These are phyloP conservation scores for Pachyseris speciosa DNA, from an alignment of 64 coral and sea anemone genomes.

Conservation along the genomic window DNA sequence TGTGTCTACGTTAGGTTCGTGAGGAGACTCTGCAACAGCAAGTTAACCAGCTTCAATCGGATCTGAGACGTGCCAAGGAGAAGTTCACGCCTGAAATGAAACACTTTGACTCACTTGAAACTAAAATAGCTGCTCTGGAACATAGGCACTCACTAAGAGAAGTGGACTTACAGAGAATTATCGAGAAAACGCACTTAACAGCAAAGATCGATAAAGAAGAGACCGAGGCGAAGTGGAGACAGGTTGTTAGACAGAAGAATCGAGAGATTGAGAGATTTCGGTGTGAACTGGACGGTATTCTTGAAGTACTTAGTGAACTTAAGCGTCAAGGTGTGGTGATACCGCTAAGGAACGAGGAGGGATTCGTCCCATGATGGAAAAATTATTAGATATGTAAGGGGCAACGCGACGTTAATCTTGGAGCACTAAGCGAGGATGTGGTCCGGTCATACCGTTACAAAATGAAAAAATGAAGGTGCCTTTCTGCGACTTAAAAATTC, in stretches of 20 bases:
- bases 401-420: too few species aligned
- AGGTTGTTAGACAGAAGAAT: slow-evolving; percentile 83
- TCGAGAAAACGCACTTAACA: slow-evolving; percentile 81
- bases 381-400: too few species aligned
- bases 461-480: too few species aligned
- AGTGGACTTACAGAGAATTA: slow-evolving; percentile 84
- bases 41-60: slow-evolving; percentile 73
- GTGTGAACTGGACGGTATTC: slow-evolving; percentile 83
- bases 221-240: slow-evolving; percentile 72
- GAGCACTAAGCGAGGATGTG: too few species aligned
- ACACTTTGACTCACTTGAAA: slow-evolving; percentile 85
- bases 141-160: slow-evolving; percentile 80
- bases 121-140: slow-evolving; percentile 92
- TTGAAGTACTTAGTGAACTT: slow-evolving; percentile 88
- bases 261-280: slow-evolving; percentile 96
- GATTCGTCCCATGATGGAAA: background rate
- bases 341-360: slow-evolving; percentile 36
- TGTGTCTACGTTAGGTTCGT: slow-evolving; percentile 64
- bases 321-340: slow-evolving; percentile 91
- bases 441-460: too few species aligned
- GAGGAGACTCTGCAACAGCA: slow-evolving; percentile 91
- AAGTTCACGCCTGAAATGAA: slow-evolving; percentile 93
- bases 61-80: slow-evolving; percentile 83
- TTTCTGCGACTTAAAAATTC: too few species aligned
- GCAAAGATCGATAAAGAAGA: slow-evolving; percentile 92